phyloP scores from a whole-genome alignment of 2,888 invertebrate species.

The Chymomyza procnemis region DNA sequence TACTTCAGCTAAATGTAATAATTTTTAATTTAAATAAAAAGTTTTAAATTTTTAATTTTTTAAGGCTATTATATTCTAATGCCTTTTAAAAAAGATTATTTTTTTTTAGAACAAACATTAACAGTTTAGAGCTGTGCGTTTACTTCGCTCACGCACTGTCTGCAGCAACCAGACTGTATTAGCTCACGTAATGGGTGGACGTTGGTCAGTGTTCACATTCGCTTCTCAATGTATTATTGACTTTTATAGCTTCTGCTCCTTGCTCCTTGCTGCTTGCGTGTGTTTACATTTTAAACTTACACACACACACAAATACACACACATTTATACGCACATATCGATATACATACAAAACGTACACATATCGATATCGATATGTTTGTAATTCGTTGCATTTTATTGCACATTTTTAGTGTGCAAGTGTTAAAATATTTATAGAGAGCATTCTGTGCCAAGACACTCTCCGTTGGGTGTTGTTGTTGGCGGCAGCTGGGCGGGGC shows the following conservation, averaged over 20 bases:
- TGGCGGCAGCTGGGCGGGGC: background rate
- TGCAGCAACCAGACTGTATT: constrained; percentile 45
- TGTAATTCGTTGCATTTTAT: constrained; percentile 70
- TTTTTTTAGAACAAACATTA: too few relatives aligned
- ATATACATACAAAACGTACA: too few relatives aligned
- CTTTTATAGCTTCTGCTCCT: constrained; percentile 53
- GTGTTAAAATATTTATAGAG: constrained; percentile 63
- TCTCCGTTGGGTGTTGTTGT: too few relatives aligned
- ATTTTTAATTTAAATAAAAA: too few relatives aligned
- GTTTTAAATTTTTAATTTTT: too few relatives aligned
- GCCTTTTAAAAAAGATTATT: too few relatives aligned
- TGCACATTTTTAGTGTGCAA: constrained; percentile 48
- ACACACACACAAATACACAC: background rate
- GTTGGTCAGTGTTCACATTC: background rate
- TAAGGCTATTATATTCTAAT: too few relatives aligned
- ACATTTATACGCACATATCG: too few relatives aligned
- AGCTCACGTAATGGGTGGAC: constrained; percentile 60
- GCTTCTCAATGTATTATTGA: constrained; percentile 55
- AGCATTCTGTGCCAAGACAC: constrained; percentile 25
- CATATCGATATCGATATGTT: constrained; percentile 15
- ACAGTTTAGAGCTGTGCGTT: too few relatives aligned
- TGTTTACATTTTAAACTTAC: constrained; percentile 69
- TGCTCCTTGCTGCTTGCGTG: constrained; percentile 38
- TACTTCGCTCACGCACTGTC: constrained; percentile 8
- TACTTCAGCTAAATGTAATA: too few relatives aligned